Conservation (phyloP, 2,113 vertebrate species). For the Pogonocichla stellata region DNA sequence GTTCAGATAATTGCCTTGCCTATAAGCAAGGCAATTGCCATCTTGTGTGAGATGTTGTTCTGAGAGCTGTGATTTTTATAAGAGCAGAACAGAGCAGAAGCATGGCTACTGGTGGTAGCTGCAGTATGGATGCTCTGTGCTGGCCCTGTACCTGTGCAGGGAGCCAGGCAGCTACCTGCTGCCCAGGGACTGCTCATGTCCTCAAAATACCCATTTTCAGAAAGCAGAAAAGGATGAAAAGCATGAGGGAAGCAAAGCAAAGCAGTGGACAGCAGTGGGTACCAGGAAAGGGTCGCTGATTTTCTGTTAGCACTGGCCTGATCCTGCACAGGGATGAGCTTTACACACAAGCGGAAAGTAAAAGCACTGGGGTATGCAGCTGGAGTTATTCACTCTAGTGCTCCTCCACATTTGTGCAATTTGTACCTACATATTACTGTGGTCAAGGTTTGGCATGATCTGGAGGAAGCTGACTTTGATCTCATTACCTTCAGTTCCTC, state of each 20-base stretch:
- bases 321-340: too few relatives aligned
- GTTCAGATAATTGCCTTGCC: neutral
- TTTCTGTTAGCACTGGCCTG: neutral
- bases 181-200: neutral
- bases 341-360: neutral
- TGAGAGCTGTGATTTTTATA: neutral
- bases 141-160: fast-evolving
- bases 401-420: neutral
- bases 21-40: neutral
- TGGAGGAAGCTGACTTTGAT: neutral
- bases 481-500: neutral
- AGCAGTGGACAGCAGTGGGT: neutral
- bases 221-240: neutral
- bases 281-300: neutral
- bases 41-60: neutral
- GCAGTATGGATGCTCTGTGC: neutral
- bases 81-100: neutral
- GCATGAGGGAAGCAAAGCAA: neutral
- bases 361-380: neutral
- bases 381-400: fast-evolving
- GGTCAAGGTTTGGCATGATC: neutral
- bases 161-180: neutral
- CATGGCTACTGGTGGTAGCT: neutral
- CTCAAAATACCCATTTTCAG: neutral
- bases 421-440: neutral